A percentile compares a stretch with the other conserved stretches of the same genome.
Conservation (phyloP, 2,797 vertebrate species). For the Rhabdomys pumilio region DNA sequence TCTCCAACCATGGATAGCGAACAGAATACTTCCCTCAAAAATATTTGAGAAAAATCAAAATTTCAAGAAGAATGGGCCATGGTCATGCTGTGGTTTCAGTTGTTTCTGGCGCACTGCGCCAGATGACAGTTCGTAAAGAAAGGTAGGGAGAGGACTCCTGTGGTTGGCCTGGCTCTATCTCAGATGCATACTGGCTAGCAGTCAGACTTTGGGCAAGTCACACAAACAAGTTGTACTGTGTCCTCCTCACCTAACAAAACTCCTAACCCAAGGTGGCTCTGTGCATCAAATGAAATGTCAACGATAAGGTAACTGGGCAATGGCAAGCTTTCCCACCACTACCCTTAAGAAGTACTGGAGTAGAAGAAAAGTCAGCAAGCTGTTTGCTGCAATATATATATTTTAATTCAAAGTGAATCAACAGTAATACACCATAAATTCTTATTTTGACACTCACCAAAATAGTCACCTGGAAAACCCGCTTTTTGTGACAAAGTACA, state of each 20-base stretch:
- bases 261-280: not conserved
- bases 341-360: not conserved
- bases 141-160: not conserved
- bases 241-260: constrained; percentile 31
- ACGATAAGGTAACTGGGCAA: not conserved
- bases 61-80: not conserved
- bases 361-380: constrained; percentile 85
- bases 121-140: not conserved
- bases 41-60: constrained; percentile 14
- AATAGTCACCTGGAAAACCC: constrained; percentile 99
- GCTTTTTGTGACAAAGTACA: constrained; percentile 99
- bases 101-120: not conserved
- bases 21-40: constrained; percentile 18
- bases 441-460: constrained; percentile 99
- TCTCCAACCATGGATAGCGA: not conserved
- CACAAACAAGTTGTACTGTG: not conserved
- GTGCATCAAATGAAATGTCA: not conserved
- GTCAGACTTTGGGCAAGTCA: not conserved
- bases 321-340: constrained; percentile 7
- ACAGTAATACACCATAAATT: constrained; percentile 99
- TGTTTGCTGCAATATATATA: constrained; percentile 97
- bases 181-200: not conserved
- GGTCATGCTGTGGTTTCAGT: not conserved
- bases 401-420: constrained; percentile 99
- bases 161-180: not conserved